These are phyloP conservation scores for Microctenopoma steveboyesi DNA, from an alignment of 2,797 vertebrate species.

Conservation along the genomic window DNA sequence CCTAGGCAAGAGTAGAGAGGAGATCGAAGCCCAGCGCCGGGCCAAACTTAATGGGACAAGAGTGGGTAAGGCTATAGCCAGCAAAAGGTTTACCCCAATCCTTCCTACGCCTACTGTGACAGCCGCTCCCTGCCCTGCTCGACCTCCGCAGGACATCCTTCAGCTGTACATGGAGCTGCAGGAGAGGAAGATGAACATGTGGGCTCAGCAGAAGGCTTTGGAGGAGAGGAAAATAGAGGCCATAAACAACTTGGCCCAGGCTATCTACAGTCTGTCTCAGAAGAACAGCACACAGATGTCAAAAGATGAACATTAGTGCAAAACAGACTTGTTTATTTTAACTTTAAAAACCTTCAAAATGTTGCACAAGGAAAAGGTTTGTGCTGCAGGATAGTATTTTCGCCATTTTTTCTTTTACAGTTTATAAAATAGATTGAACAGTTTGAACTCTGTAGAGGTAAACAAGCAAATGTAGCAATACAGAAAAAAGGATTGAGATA, in stretches of 20 bases:
- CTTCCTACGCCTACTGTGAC: conserved; percentile 76
- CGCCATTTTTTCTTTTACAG: not conserved
- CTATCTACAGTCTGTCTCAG: conserved; percentile 82
- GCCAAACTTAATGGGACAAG: conserved; percentile 72
- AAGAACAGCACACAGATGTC: conserved; percentile 54
- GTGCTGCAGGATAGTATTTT: not conserved
- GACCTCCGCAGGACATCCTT: conserved; percentile 82
- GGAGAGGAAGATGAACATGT: conserved; percentile 87
- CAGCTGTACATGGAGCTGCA: conserved; percentile 87
- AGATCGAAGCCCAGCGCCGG: conserved; percentile 77
- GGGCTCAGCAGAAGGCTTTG: conserved; percentile 85
- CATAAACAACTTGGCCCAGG: conserved; percentile 85
- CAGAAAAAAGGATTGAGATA: not conserved
- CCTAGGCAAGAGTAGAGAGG: conserved; percentile 80
- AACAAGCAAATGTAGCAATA: not conserved
- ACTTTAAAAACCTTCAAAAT: too few species aligned
- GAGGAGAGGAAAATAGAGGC: conserved; percentile 87
- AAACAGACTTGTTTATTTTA: not conserved
- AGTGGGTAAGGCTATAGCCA: conserved; percentile 78
- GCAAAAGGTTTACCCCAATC: conserved; percentile 82
- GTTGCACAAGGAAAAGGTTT: not conserved
- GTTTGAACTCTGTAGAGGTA: not conserved
- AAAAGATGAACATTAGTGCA: conserved; percentile 55
- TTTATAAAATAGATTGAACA: conserved; percentile 2
- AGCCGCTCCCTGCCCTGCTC: conserved; percentile 39